Evolutionary conservation across 1,140 invertebrate genomes (phyloP).

Genomic region (Eurytemora carolleeae): DNA sequence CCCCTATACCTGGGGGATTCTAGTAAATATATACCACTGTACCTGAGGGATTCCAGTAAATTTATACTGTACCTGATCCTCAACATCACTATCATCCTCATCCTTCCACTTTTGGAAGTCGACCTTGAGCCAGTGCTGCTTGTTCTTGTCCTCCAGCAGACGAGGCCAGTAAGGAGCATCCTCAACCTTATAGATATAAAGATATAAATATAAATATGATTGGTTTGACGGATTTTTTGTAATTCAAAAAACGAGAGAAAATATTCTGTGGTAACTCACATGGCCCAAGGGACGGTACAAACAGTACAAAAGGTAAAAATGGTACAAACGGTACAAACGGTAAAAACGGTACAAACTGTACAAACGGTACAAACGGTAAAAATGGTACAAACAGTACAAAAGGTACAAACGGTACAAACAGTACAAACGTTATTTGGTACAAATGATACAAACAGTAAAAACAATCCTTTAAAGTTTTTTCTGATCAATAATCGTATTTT

Average conservation of each 20-base stretch:
- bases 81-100: constrained; percentile 61
- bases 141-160: constrained; percentile 64
- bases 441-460: not conserved
- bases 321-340: not conserved
- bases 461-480: no score
- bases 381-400: not conserved
- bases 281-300: not conserved
- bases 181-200: constrained; percentile 33
- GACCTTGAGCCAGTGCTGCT: constrained; percentile 85
- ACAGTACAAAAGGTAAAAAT: not conserved
- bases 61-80: constrained; percentile 26
- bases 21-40: no score
- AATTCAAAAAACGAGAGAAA: not conserved
- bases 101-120: constrained; percentile 95
- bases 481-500: no score
- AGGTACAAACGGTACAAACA: not conserved
- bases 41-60: no score
- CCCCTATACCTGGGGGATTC: no score
- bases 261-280: not conserved
- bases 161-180: constrained; percentile 62
- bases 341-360: not conserved
- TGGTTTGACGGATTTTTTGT: not conserved
- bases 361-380: no score
- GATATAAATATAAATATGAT: not conserved
- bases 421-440: not conserved